phyloP scores from a whole-genome alignment of 2,888 invertebrate species.

The Agrotis puta region DNA sequence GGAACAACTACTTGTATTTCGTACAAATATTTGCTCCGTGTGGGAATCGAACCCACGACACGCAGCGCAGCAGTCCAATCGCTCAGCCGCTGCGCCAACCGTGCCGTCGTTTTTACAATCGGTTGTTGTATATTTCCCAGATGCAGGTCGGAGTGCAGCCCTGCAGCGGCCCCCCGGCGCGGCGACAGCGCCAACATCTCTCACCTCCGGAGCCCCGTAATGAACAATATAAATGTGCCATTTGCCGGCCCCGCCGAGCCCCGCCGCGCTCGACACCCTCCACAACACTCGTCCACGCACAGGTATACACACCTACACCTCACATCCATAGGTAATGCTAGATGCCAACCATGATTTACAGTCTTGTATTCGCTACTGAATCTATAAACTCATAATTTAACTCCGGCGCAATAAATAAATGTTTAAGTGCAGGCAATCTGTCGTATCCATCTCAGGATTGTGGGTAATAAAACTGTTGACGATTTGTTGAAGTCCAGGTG shows the following conservation, averaged over 20 bases:
- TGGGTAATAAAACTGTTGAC: constrained; percentile 63
- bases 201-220: constrained; percentile 87
- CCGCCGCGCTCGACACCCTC: constrained; percentile 49
- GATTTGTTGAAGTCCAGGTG: constrained; percentile 59
- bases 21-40: too few species aligned
- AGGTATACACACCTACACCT: constrained; percentile 34
- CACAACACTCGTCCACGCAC: constrained; percentile 55
- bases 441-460: constrained; percentile 64
- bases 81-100: too few species aligned
- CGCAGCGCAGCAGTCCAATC: too few species aligned
- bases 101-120: constrained; percentile 5
- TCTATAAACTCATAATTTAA: constrained; percentile 68
- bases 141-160: constrained; percentile 69
- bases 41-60: too few species aligned
- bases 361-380: constrained; percentile 67
- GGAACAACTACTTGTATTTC: too few species aligned
- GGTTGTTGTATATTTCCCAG: constrained; percentile 27
- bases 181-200: constrained; percentile 87
- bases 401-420: constrained; percentile 64
- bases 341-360: constrained; percentile 61
- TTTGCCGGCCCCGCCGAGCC: constrained; percentile 72
- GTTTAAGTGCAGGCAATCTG: constrained; percentile 66
- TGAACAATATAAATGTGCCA: constrained; percentile 89
- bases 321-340: constrained; percentile 42
- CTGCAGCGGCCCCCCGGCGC: constrained; percentile 80